Conservation (phyloP, 2,113 vertebrate species). For the Channa argus region DNA sequence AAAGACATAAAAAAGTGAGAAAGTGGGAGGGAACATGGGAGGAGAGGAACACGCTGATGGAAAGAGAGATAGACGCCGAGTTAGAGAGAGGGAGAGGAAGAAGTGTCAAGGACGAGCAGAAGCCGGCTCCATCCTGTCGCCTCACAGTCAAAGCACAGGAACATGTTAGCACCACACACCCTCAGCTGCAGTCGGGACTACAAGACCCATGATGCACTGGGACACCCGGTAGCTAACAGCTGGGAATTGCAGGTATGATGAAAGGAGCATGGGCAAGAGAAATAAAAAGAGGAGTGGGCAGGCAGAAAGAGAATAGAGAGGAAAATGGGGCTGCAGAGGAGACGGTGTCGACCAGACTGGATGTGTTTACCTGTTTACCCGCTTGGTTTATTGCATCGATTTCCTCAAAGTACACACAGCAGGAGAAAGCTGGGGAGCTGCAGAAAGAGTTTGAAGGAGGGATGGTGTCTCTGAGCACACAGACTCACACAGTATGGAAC, state of each 20-base stretch:
- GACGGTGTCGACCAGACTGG: background rate
- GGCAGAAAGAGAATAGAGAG: background rate
- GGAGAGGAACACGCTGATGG: conserved; percentile 22
- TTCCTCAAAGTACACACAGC: background rate
- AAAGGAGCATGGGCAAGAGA: background rate
- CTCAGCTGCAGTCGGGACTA: conserved; percentile 64
- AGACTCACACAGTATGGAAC: conserved; percentile 25
- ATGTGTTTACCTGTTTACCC: conserved; percentile 4
- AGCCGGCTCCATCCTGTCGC: conserved; percentile 43
- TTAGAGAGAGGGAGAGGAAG: conserved; percentile 21
- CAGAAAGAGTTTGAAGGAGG: conserved; percentile 7
- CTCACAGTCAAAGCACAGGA: conserved; percentile 40
- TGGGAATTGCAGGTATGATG: conserved; percentile 77
- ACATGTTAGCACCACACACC: conserved; percentile 74
- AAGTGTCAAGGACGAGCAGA: conserved; percentile 44
- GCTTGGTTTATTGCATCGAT: background rate
- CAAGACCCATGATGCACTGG: conserved; percentile 73
- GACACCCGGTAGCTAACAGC: conserved; percentile 45
- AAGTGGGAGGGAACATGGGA: conserved; percentile 2
- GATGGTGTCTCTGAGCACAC: conserved; percentile 9
- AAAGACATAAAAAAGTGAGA: conserved; percentile 58
- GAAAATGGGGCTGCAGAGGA: conserved; percentile 3
- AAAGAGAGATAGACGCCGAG: conserved; percentile 24
- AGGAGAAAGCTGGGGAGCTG: background rate
- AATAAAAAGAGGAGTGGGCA: background rate